A percentile compares a stretch with the other conserved stretches of the same genome.
Evolutionary conservation across 2,888 invertebrate species (phyloP).

Genomic region (Conomelus anceps): DNA sequence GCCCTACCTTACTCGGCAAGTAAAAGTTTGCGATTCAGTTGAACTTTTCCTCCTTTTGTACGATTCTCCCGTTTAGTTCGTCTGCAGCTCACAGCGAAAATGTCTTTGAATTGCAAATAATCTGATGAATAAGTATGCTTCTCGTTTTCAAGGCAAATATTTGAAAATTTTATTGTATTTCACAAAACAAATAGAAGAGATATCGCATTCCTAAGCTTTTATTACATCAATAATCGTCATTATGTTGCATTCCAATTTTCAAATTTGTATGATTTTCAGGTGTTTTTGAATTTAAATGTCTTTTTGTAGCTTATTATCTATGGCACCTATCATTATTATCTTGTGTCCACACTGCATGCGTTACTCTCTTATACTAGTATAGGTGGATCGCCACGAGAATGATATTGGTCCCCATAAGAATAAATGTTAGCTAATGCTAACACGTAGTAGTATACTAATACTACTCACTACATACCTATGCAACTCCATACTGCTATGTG

Average conservation of each 20-base stretch:
- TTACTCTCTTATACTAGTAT: too few relatives aligned
- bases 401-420: too few relatives aligned
- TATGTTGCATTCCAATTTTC: background rate
- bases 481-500: background rate
- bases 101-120: background rate
- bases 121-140: background rate
- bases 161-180: background rate
- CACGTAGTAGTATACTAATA: too few relatives aligned
- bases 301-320: too few relatives aligned
- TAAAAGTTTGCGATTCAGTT: background rate
- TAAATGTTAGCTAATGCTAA: too few relatives aligned
- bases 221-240: background rate
- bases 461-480: background rate
- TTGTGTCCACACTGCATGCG: too few relatives aligned
- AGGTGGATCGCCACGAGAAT: too few relatives aligned
- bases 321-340: too few relatives aligned
- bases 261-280: too few relatives aligned
- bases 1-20: background rate
- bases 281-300: too few relatives aligned
- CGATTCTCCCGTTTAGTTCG: background rate
- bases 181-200: too few relatives aligned
- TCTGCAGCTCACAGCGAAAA: background rate
- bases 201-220: background rate
- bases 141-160: background rate
- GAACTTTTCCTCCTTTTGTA: background rate